Percentiles rank a stretch among this genome's conserved stretches.
Evolutionary conservation across 1,140 invertebrate genomes (phyloP).

Genomic region (Hyles euphorbiae): DNA sequence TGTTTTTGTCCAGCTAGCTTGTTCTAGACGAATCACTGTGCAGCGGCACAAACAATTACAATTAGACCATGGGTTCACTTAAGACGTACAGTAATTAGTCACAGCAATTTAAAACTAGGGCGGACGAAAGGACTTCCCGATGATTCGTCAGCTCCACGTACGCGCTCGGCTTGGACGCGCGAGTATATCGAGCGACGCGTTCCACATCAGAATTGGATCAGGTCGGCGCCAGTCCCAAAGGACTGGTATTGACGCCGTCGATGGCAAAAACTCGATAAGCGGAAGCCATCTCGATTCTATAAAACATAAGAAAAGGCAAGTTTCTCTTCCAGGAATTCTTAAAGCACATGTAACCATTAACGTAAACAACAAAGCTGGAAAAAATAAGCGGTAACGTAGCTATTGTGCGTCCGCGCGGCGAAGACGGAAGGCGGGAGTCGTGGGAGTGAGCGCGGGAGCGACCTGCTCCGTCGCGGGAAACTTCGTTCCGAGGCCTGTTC

Average conservation of each 20-base stretch:
- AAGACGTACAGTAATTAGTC: not conserved
- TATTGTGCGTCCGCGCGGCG: conserved; percentile 53
- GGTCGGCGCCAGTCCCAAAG: conserved; percentile 37
- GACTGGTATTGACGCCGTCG: conserved; percentile 32
- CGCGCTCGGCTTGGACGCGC: not conserved
- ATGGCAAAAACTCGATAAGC: conserved; percentile 48
- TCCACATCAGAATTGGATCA: conserved; percentile 44
- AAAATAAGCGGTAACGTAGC: conserved; percentile 58
- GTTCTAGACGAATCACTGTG: too few relatives aligned
- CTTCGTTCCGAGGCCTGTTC: conserved; percentile 48
- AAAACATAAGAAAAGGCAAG: conserved; percentile 53
- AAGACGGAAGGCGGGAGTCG: conserved; percentile 49
- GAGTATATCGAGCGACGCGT: conserved; percentile 17
- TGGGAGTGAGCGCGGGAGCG: conserved; percentile 46
- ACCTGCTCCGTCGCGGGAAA: conserved; percentile 56
- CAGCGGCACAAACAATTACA: too few relatives aligned
- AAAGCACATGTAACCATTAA: conserved; percentile 47
- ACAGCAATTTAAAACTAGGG: conserved; percentile 4
- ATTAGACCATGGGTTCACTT: conserved; percentile 8
- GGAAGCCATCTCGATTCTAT: conserved; percentile 58
- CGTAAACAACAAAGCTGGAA: conserved; percentile 56
- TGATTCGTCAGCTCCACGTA: conserved; percentile 4
- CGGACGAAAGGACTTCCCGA: conserved; percentile 4
- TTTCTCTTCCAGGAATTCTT: conserved; percentile 58
- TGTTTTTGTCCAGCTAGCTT: too few relatives aligned